These are phyloP conservation scores for Drosophila macrospina DNA, from an alignment of 2,888 invertebrate genomes.

Conservation along the genomic window DNA sequence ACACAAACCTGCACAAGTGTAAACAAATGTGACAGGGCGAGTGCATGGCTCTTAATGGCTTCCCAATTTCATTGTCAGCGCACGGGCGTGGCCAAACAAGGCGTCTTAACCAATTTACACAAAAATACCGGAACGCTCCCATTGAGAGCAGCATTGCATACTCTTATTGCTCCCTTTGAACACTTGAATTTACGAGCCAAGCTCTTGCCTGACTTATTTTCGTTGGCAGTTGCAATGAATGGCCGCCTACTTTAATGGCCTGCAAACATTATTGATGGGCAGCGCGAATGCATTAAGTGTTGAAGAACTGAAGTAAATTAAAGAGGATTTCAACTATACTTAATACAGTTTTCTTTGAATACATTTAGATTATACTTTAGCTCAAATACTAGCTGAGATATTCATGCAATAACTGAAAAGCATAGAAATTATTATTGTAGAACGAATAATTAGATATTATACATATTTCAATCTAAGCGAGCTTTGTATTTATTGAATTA, in stretches of 20 bases:
- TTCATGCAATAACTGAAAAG: too few relatives aligned
- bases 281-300: not conserved
- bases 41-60: constrained; percentile 58
- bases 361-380: too few relatives aligned
- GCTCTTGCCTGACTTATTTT: constrained; percentile 1
- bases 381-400: too few relatives aligned
- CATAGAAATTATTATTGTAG: too few relatives aligned
- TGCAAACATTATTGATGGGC: constrained; percentile 22
- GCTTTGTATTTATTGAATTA: too few relatives aligned
- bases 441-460: too few relatives aligned
- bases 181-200: constrained; percentile 12
- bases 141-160: constrained; percentile 7
- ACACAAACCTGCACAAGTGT: constrained; percentile 32
- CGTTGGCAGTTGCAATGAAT: constrained; percentile 7
- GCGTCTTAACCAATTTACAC: constrained; percentile 30
- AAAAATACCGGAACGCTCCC: constrained; percentile 13
- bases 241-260: constrained; percentile 10
- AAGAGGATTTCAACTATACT: not conserved
- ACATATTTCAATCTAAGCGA: too few relatives aligned
- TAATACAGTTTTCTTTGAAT: too few relatives aligned
- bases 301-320: not conserved
- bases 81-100: constrained; percentile 22
- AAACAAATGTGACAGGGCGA: constrained; percentile 49
- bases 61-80: constrained; percentile 46
- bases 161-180: not conserved